These are phyloP conservation scores for Chymomyza fuscimana DNA, from an alignment of 2,888 invertebrate genomes.

Conservation along the genomic window DNA sequence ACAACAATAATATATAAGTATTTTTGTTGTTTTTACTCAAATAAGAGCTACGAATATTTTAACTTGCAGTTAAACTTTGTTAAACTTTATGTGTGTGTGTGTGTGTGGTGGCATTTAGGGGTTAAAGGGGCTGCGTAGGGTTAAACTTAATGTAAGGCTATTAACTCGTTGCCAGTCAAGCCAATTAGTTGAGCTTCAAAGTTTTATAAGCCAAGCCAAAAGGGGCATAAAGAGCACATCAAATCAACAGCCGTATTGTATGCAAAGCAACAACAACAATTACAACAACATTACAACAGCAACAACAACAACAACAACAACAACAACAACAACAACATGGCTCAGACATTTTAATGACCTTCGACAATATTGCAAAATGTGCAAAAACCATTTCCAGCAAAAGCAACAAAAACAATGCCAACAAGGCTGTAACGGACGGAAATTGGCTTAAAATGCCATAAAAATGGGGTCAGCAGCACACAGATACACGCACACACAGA, in stretches of 20 bases:
- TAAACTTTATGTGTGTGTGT: too few species aligned
- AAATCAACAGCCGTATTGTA: constrained; percentile 33
- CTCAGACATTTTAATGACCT: constrained; percentile 59
- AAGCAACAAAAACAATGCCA: constrained; percentile 31
- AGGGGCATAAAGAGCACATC: constrained; percentile 6
- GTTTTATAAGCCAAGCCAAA: constrained; percentile 34
- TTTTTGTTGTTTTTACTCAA: constrained; percentile 1
- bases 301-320: neutral
- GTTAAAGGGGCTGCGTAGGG: neutral
- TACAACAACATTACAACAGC: neutral
- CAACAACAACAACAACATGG: constrained; percentile 19
- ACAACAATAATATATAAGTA: constrained; percentile 14
- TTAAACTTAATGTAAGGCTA: neutral
- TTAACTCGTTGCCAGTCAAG: constrained; percentile 21
- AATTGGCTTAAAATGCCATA: constrained; percentile 71
- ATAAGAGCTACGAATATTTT: neutral
- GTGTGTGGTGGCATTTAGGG: neutral
- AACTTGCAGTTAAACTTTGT: constrained; percentile 33
- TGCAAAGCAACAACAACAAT: constrained; percentile 6
- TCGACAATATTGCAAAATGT: constrained; percentile 50
- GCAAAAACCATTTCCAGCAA: constrained; percentile 20
- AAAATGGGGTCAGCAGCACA: constrained; percentile 39
- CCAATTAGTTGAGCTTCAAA: constrained; percentile 54
- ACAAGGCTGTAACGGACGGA: constrained; percentile 59
- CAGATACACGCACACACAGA: neutral